Percentiles rank a stretch among this genome's conserved stretches.
These are phyloP conservation scores for Eueides isabella DNA, from an alignment of 1,140 invertebrate genomes.

Conservation along the genomic window DNA sequence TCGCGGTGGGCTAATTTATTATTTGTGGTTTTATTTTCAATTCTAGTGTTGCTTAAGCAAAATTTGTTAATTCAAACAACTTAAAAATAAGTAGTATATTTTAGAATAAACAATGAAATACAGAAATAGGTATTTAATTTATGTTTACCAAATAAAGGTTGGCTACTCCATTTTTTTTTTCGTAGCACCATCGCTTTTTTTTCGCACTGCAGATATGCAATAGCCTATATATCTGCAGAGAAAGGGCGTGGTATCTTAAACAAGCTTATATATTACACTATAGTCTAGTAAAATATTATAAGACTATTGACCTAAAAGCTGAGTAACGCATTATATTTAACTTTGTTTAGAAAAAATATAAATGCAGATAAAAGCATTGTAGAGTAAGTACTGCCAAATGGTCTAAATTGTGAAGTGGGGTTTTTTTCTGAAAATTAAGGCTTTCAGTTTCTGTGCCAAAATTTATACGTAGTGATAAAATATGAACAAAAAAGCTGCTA, in stretches of 20 bases:
- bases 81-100: too few relatives aligned
- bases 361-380: not conserved
- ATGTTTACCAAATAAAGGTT: too few relatives aligned
- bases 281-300: not conserved
- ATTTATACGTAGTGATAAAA: not conserved
- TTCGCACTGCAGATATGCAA: not conserved
- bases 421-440: not conserved
- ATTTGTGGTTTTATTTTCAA: too few relatives aligned
- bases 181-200: not conserved
- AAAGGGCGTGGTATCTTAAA: conserved; percentile 3
- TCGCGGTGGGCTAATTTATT: too few relatives aligned
- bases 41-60: too few relatives aligned
- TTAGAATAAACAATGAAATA: too few relatives aligned
- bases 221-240: not conserved
- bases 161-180: not conserved
- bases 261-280: not conserved
- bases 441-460: not conserved
- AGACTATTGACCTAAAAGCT: not conserved
- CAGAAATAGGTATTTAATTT: too few relatives aligned
- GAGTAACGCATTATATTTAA: not conserved
- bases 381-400: not conserved
- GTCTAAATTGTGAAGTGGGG: not conserved
- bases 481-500: not conserved
- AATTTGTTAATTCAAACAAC: too few relatives aligned
- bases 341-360: conserved; percentile 4